Evolutionary conservation across 2,113 vertebrate genomes (phyloP).

Genomic region (Ameiurus melas): DNA sequence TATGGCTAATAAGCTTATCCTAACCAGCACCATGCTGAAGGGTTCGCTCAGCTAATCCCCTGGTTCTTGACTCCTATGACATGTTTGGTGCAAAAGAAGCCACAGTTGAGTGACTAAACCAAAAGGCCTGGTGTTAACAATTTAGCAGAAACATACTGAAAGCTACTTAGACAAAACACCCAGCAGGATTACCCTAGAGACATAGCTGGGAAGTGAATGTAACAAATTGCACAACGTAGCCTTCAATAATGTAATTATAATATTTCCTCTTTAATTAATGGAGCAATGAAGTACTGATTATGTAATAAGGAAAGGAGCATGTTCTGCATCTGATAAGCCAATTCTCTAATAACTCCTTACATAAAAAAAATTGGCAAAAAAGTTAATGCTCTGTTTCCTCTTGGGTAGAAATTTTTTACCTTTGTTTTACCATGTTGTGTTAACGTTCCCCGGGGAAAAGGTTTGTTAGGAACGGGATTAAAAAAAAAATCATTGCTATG

Average conservation of each 20-base stretch:
- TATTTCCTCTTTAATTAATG: constrained; percentile 38
- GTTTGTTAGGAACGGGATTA: constrained; percentile 70
- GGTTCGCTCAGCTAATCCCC: constrained; percentile 50
- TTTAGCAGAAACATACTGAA: constrained; percentile 6
- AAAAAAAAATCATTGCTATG: constrained; percentile 67
- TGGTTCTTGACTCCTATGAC: constrained; percentile 44
- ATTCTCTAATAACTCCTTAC: background rate
- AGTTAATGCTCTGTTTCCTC: constrained; percentile 64
- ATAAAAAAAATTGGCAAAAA: constrained; percentile 38
- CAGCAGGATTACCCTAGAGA: background rate
- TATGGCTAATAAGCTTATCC: constrained; percentile 67
- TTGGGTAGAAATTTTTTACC: constrained; percentile 54
- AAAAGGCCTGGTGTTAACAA: background rate
- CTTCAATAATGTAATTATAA: background rate
- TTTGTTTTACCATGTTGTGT: constrained; percentile 57
- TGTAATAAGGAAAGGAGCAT: constrained; percentile 9
- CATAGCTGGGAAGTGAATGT: background rate
- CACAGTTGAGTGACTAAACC: constrained; percentile 1
- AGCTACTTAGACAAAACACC: background rate
- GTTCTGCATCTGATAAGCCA: constrained; percentile 11
- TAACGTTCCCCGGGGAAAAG: constrained; percentile 63
- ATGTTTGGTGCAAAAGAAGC: constrained; percentile 22
- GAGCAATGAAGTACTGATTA: constrained; percentile 44
- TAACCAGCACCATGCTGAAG: constrained; percentile 48
- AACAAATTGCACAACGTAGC: background rate